Base-by-base conservation (phyloP, 2,797 vertebrate genomes). In the Protosalanx chinensis region DNA sequence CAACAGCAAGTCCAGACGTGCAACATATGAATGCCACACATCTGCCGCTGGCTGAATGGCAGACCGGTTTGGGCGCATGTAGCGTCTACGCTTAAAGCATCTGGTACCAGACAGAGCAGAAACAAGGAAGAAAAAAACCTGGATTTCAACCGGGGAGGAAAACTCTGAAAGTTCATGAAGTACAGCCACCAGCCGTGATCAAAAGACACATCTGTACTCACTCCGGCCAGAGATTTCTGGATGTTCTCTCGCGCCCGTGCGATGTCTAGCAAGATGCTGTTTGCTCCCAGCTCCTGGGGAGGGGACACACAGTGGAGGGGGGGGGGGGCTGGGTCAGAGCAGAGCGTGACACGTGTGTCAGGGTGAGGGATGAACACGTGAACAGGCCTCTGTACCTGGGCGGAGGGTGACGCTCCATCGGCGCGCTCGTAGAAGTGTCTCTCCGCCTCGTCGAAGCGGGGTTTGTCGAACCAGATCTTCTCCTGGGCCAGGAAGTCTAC, bases 141-240 rank as follows among this genome's bases (percentile, higher is more conserved):
- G 59, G 35, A 30, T 16, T 13, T 61, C 23, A 18, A 61, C 23
- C 23, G 23, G 27, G 23, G n/a, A 35, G 2, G 8, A 1, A 18
- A 35, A n/a, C 33, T n/a, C 18, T 0, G 6, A 59, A 3, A 4
- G 57, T 59, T 18, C n/a, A 41, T 20, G 18, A 37, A 35, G 62
- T 64, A 27, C 23, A 27, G 23, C 23, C 23, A 27, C 23, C 23
- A 27, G 23, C 23, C 23, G 1, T 27, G 23, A 27, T 1, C 23
- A 27, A 27, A 27, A 27, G 23, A 27, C 23, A 27, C 23, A 27
- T 16, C 20, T 49, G 6, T 72, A 96, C 96, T 97, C 88, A 98
- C 97, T 89, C 96, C 96, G 72, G 96, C 96, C 81, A 99, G 93
- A 73, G 97, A 99, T 82, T 97, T 99, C 95, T 99, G 97, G 92